Percentiles rank a stretch among this genome's conserved stretches.
Evolutionary conservation across 1,140 invertebrate species (phyloP).

Genomic region (Brachionus calyciflorus): DNA sequence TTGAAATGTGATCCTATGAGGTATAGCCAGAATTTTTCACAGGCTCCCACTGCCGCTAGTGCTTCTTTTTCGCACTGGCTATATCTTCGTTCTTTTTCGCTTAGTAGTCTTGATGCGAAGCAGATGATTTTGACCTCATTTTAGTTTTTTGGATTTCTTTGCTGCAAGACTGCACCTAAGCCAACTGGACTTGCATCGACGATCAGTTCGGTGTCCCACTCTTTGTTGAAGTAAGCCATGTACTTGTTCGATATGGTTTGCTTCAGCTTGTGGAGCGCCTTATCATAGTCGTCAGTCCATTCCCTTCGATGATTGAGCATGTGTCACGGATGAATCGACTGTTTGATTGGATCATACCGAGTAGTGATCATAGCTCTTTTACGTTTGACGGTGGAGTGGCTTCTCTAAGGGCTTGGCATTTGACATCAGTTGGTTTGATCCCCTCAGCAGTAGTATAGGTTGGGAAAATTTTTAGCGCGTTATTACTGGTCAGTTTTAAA

Average conservation of each 20-base stretch:
- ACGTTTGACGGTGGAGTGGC: slow-evolving; percentile 42
- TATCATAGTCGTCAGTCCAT: slow-evolving; percentile 48
- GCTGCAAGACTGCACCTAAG: slow-evolving; percentile 61
- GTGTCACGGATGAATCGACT: neutral
- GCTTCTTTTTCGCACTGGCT: slow-evolving; percentile 6
- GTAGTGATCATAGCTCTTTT: slow-evolving; percentile 44
- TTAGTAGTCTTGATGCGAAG: neutral
- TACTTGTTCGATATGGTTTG: neutral
- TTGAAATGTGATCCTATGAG: neutral
- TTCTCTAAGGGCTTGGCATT: slow-evolving; percentile 45
- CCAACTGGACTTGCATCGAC: slow-evolving; percentile 54
- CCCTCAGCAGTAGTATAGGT: too few relatives aligned
- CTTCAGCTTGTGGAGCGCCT: slow-evolving; percentile 23
- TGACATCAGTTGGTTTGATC: slow-evolving; percentile 47
- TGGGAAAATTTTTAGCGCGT: too few relatives aligned
- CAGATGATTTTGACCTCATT: slow-evolving; percentile 43
- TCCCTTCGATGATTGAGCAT: neutral
- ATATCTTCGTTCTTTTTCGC: slow-evolving; percentile 18
- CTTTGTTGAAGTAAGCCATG: neutral
- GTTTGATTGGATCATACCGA: neutral
- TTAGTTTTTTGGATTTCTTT: slow-evolving; percentile 48
- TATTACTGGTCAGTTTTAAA: too few relatives aligned
- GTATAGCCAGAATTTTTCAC: too few relatives aligned
- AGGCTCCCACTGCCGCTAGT: neutral
- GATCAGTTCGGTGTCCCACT: neutral